phyloP scores from a whole-genome alignment of 2,113 vertebrate species.

The Dicerorhinus sumatrensis region DNA sequence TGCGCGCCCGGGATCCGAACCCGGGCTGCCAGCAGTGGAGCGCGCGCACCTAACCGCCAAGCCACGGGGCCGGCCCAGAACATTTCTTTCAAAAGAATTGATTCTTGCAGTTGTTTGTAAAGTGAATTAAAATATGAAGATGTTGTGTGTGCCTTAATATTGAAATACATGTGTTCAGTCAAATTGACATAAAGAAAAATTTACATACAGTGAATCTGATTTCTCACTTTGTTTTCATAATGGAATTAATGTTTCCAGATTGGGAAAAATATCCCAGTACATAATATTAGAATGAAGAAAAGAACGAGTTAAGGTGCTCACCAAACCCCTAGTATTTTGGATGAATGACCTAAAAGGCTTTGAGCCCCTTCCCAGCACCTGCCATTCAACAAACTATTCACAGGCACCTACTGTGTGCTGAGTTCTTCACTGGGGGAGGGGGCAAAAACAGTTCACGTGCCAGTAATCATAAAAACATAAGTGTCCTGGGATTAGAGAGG shows the following conservation, averaged over 20 bases:
- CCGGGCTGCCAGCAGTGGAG: too few relatives aligned
- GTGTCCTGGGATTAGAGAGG: not conserved
- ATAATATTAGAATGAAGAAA: not conserved
- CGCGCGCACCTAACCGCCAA: too few relatives aligned
- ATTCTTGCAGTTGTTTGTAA: not conserved
- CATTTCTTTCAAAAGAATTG: not conserved
- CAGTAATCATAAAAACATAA: not conserved
- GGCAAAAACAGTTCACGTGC: not conserved
- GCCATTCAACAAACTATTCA: not conserved
- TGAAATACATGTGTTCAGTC: not conserved
- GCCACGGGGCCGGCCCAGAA: too few relatives aligned
- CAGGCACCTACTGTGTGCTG: not conserved
- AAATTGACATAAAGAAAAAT: not conserved
- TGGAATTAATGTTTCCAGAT: not conserved
- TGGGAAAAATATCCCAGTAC: not conserved
- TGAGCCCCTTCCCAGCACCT: not conserved
- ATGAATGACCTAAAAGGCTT: not conserved
- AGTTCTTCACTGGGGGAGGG: not conserved
- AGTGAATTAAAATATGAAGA: not conserved
- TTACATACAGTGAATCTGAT: not conserved
- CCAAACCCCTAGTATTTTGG: not conserved
- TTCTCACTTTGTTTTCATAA: slow-evolving; percentile 15
- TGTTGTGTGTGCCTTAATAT: not conserved
- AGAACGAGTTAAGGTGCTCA: not conserved
- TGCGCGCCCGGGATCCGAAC: too few relatives aligned